These are phyloP conservation scores for Andricus quercusramuli DNA, from an alignment of 2,888 invertebrate species.

Conservation along the genomic window DNA sequence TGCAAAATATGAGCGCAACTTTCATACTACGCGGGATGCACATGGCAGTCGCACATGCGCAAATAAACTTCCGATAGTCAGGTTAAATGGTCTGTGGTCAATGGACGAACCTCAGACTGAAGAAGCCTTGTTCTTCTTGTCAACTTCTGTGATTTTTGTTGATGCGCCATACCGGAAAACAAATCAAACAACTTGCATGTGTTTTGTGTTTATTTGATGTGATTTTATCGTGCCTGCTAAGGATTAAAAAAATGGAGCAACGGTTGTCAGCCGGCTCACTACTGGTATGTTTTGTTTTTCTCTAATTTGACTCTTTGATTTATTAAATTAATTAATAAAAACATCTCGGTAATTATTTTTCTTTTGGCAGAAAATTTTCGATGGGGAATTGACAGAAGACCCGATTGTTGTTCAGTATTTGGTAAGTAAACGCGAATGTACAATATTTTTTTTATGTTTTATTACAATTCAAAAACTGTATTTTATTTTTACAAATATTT, in stretches of 20 bases:
- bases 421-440: not conserved
- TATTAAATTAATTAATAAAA: not conserved
- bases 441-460: not conserved
- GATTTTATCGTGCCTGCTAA: not conserved
- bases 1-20: too few species aligned
- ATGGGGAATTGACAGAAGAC: not conserved
- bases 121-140: too few species aligned
- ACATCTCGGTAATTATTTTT: not conserved
- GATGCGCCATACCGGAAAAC: too few species aligned
- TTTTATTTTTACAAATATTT: too few species aligned
- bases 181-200: too few species aligned
- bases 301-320: not conserved
- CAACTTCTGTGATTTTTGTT: too few species aligned
- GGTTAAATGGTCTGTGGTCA: too few species aligned
- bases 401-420: not conserved
- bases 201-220: too few species aligned
- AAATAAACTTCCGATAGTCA: too few species aligned
- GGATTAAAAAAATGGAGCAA: not conserved
- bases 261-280: not conserved
- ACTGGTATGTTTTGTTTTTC: not conserved
- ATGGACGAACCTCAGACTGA: too few species aligned
- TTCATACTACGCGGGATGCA: too few species aligned
- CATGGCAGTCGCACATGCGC: too few species aligned
- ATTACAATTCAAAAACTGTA: not conserved
- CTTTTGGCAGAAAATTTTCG: not conserved